Evolutionary conservation across 1,140 invertebrate genomes (phyloP).

Genomic region (Parapsyche elsis): DNA sequence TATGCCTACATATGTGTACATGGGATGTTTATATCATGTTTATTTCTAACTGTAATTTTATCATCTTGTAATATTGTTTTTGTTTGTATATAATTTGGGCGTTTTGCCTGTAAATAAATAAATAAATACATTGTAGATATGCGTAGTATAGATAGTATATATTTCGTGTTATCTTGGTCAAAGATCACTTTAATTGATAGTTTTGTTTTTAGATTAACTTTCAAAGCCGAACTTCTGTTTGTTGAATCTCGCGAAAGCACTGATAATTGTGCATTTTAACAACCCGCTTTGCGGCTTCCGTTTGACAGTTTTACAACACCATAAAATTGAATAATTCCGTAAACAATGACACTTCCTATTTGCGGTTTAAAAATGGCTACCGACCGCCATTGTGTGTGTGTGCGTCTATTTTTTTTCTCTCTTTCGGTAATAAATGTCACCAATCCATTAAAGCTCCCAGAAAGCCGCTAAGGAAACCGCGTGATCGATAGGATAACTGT

Average conservation of each 20-base stretch:
- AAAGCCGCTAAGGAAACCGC: conserved; percentile 39
- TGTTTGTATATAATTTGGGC: no score
- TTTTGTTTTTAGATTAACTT: no score
- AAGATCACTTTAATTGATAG: no score
- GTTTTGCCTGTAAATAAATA: no score
- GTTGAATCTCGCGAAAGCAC: background rate
- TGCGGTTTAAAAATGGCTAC: conserved; percentile 52
- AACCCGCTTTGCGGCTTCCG: background rate
- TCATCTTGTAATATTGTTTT: no score
- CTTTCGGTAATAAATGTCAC: conserved; percentile 55
- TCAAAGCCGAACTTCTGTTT: no score
- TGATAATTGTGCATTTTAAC: no score
- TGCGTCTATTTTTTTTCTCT: conserved; percentile 51
- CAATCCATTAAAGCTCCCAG: conserved; percentile 53
- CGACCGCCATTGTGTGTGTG: conserved; percentile 42
- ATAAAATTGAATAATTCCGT: conserved; percentile 15
- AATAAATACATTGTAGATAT: no score
- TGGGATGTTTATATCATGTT: no score
- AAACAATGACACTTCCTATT: conserved; percentile 46
- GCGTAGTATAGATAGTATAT: no score
- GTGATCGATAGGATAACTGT: conserved; percentile 47
- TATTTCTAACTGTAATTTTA: no score
- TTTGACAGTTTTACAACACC: conserved; percentile 3
- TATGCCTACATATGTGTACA: background rate
- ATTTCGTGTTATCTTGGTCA: no score